A percentile compares a stretch with the other conserved stretches of the same genome.
Conservation (phyloP, 2,113 vertebrate genomes). For the Seriola dumerili region DNA sequence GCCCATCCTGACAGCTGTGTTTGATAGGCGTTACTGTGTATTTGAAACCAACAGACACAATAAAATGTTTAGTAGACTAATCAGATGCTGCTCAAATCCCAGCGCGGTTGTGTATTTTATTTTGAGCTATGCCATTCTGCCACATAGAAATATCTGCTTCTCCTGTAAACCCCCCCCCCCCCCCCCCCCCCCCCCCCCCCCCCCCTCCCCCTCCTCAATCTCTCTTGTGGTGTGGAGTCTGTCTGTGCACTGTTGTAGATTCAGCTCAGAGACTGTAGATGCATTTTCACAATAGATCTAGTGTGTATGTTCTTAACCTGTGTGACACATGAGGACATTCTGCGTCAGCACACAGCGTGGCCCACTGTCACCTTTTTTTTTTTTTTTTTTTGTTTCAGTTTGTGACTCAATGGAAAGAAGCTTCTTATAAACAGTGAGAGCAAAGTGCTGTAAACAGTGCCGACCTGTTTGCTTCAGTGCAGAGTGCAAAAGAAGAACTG, state of each 20-base stretch:
- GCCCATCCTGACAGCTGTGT: constrained; percentile 51
- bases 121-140: constrained; percentile 29
- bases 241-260: neutral
- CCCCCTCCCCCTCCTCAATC: neutral
- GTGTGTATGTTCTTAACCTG: neutral
- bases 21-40: constrained; percentile 30
- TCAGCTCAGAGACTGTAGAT: constrained; percentile 2
- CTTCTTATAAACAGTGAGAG: constrained; percentile 35
- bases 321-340: neutral
- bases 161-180: neutral
- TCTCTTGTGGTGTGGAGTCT: neutral
- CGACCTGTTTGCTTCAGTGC: constrained; percentile 26
- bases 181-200: neutral
- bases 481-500: neutral
- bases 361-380: neutral
- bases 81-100: constrained; percentile 39
- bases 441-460: constrained; percentile 36
- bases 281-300: neutral
- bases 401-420: constrained; percentile 59
- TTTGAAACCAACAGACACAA: constrained; percentile 53
- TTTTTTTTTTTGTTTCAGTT: neutral
- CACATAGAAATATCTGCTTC: constrained; percentile 29
- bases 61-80: constrained; percentile 59
- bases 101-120: constrained; percentile 12
- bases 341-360: neutral